Evolutionary conservation across 2,113 vertebrate species (phyloP), one percentile per base, ranked within the genome.

Genomic region (Zosterops hypoxanthus): DNA sequence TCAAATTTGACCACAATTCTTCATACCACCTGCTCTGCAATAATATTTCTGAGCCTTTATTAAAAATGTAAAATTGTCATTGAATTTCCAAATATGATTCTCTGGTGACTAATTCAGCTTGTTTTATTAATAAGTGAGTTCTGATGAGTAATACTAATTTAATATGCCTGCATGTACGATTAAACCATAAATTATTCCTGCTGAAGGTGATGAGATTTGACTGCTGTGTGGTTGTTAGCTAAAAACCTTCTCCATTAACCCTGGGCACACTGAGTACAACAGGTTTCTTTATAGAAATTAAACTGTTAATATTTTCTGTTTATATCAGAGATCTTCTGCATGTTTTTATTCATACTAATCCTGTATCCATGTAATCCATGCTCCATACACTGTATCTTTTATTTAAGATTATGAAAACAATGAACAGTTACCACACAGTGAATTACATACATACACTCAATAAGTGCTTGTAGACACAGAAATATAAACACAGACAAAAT

Each of bases 21-120:
- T 91, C 92, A 77, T 97, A 96, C 95, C 96, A 97, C 96, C 95
- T 98, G 96, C 97, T 97, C 95, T 97, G 97, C 86, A 97, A 98
- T 98, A 98, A 98, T 98, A 98, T 97, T 98, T 97, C 97, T 95
- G 90, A 97, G 68, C 94, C 97, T 98, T 98, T 98, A 98, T 98
- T 98, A 98, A 98, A 98, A 98, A 98, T 98, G 98, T 97, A 98
- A 98, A 98, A 98, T 98, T 98, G 97, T 97, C 98, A 98, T 98
- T 98, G 98, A 98, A 98, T 98, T 98, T 98, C 92, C 96, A 98
- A 98, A 98, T 98, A 98, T 87, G 97, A 98, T 98, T 98, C 98
- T 98, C 97, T 57, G 79, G 97, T 98, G 98, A 97, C 97, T 98
- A 98, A 98, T 98, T 98, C 95, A 41, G 95, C 97, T 98, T 98